Base-by-base conservation (phyloP, 2,113 vertebrate species). In the Dasyurus viverrinus region DNA sequence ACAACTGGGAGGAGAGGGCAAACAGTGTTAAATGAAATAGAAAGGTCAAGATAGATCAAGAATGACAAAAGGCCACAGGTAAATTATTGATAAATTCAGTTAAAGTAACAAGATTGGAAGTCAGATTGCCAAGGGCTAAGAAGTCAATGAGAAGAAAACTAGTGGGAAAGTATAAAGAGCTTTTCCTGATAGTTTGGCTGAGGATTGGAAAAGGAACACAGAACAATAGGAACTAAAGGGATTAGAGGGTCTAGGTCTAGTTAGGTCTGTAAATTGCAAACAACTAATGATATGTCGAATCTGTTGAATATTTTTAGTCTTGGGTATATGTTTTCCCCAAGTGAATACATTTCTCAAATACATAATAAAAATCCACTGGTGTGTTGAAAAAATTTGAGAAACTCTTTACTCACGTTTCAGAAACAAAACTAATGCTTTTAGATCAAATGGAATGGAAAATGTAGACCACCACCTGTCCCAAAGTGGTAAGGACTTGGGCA, bases 141-240 rank as follows among this genome's bases (percentile, higher is more conserved):
- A 76, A 42, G 98, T n/a, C 36, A 76, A 0, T 76, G 68, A 84
- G 16, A 42, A 84, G n/a, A 42, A 84, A 84, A 26, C 7, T 42
- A 84, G 16, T 42, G 68, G 16, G 42, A 84, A 84, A 42, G 6
- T 84, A 19, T 42, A 84, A 42, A 84, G n/a, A 23, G 68, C 19
- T 42, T 84, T 84, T 42, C 19, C 7, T 42, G 19, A 84, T 1
- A 84, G 19, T 84, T 84, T 84, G n/a, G 68, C 19, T 84, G 2
- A 84, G n/a, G 19, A 42, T 23, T 42, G 19, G 5, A 84, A 23
- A 7, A 84, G 7, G 68, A 19, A 23, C 19, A 42, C 8, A 42
- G 68, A 42, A 84, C 7, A n/a, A 68, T 16, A 23, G 68, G 60
- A 25, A n/a, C 5, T 76, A 23, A 76, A 76, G 60, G 60, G 30